A percentile compares a stretch with the other conserved stretches of the same genome.
These are phyloP conservation scores for Rhagonycha fulva DNA, from an alignment of 2,888 invertebrate genomes.

Conservation along the genomic window DNA sequence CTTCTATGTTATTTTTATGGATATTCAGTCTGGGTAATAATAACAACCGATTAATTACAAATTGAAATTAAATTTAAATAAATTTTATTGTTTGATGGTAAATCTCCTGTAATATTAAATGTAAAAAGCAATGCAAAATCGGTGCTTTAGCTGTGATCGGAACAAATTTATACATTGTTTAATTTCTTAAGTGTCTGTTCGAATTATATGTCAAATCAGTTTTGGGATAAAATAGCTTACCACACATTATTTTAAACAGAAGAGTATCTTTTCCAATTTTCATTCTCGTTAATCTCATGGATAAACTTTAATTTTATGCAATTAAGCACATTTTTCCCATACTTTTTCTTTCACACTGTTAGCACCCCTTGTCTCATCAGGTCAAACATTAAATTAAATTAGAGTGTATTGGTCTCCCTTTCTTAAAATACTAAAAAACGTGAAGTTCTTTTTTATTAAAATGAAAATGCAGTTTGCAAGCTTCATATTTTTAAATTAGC, in stretches of 20 bases:
- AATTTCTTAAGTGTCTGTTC: neutral
- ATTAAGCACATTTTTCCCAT: neutral
- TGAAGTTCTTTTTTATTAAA: neutral
- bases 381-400: neutral
- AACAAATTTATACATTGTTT: neutral
- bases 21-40: too few species aligned
- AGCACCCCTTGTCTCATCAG: neutral
- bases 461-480: neutral
- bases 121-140: too few species aligned
- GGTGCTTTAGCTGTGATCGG: too few species aligned
- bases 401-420: neutral
- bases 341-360: neutral
- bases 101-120: too few species aligned
- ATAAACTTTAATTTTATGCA: neutral
- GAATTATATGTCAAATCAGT: neutral
- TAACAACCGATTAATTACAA: too few species aligned
- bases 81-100: too few species aligned
- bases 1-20: too few species aligned
- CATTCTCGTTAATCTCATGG: neutral
- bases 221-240: neutral
- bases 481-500: neutral
- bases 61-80: too few species aligned
- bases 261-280: neutral
- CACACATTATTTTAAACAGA: neutral
- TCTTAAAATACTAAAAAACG: neutral